Conservation (phyloP, 2,888 invertebrate genomes). For the Linnaemya tessellans region DNA sequence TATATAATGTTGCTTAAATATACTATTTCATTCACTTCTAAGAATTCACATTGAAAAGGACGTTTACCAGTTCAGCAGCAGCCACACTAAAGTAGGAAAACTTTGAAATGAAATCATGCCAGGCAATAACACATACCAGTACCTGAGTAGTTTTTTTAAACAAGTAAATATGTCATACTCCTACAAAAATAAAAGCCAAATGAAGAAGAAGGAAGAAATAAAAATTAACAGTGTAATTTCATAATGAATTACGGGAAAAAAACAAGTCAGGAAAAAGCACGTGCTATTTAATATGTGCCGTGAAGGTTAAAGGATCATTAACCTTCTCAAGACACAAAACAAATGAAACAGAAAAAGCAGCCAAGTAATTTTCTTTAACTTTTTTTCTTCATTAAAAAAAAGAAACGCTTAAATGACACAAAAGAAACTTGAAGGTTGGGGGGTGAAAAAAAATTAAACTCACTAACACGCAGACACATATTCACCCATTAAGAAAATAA, state of each 20-base stretch:
- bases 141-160: background rate
- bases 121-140: constrained; percentile 17
- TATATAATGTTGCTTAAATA: background rate
- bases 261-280: constrained; percentile 51
- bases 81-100: constrained; percentile 3
- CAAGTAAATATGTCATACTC: background rate
- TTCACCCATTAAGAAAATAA: constrained; percentile 42
- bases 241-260: constrained; percentile 58
- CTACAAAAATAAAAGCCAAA: constrained; percentile 8
- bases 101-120: constrained; percentile 24
- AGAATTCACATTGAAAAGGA: background rate
- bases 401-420: constrained; percentile 60
- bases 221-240: constrained; percentile 33
- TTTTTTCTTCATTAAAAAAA: constrained; percentile 17
- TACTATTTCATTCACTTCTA: constrained; percentile 7
- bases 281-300: constrained; percentile 42
- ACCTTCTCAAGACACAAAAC: constrained; percentile 49
- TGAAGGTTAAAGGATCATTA: constrained; percentile 60
- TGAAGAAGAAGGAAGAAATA: background rate
- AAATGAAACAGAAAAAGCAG: constrained; percentile 45
- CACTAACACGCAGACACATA: constrained; percentile 23
- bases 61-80: background rate
- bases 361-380: constrained; percentile 47
- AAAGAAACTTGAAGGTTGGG: constrained; percentile 52
- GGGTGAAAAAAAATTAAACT: constrained; percentile 41